Evolutionary conservation across 2,888 invertebrate genomes (phyloP).

Genomic region (Xanthia icteritia): DNA sequence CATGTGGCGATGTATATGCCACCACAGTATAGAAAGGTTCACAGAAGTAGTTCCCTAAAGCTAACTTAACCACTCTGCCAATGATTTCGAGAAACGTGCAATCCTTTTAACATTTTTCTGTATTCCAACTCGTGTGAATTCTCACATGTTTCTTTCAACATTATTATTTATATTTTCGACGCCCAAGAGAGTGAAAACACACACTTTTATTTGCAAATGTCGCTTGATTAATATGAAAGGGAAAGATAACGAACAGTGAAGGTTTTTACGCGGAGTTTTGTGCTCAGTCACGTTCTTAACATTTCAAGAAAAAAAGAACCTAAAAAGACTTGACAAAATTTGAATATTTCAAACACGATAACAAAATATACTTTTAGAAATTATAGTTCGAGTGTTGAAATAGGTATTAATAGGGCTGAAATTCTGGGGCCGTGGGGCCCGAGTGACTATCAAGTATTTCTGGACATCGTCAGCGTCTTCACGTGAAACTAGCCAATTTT

Average conservation of each 20-base stretch:
- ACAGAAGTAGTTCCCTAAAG: neutral
- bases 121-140: neutral
- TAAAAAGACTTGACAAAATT: slow-evolving; percentile 26
- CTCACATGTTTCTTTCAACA: neutral
- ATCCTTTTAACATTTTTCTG: neutral
- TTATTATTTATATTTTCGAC: slow-evolving; percentile 17
- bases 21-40: too few species aligned
- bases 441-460: too few species aligned
- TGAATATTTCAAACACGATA: slow-evolving; percentile 48
- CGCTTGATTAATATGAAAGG: slow-evolving; percentile 56
- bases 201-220: slow-evolving; percentile 42
- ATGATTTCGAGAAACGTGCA: neutral
- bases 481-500: too few species aligned
- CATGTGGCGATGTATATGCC: too few species aligned
- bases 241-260: slow-evolving; percentile 39
- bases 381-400: neutral
- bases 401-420: neutral
- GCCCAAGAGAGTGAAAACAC: slow-evolving; percentile 15
- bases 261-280: slow-evolving; percentile 37
- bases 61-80: neutral
- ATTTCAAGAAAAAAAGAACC: slow-evolving; percentile 23
- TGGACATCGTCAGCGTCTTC: too few species aligned
- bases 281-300: slow-evolving; percentile 54
- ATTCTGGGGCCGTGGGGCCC: too few species aligned
- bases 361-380: neutral